Evolutionary conservation across 1,140 invertebrate genomes (phyloP).

Genomic region (Pentalonia nigronervosa): DNA sequence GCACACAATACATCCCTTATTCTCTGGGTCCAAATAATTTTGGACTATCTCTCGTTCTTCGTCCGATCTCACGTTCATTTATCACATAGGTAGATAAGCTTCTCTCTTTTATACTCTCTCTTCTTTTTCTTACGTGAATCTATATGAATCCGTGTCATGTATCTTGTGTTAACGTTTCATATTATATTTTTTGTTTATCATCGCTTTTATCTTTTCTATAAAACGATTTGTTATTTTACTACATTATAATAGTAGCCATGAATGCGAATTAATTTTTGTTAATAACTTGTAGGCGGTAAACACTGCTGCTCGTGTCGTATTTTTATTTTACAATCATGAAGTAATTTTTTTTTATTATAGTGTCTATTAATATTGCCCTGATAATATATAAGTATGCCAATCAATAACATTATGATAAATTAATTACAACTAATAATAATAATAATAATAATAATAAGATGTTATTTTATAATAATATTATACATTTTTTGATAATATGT

Average conservation of each 20-base stretch:
- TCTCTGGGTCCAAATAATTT: conserved; percentile 32
- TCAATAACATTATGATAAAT: background rate
- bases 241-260: background rate
- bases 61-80: background rate
- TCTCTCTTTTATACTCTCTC: background rate
- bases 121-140: background rate
- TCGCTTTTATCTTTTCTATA: background rate
- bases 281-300: background rate
- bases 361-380: background rate
- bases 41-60: background rate
- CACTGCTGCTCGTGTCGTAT: background rate
- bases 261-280: background rate
- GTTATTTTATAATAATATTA: background rate
- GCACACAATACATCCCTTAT: conserved; percentile 16
- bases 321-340: background rate
- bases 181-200: background rate
- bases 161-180: background rate
- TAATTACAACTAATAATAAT: background rate
- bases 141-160: background rate
- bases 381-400: background rate
- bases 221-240: conserved; percentile 19
- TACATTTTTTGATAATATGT: background rate
- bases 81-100: conserved; percentile 15
- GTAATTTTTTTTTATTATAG: background rate
- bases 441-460: too few relatives aligned